These are phyloP conservation scores for Anastrepha ludens DNA, from an alignment of 1,140 invertebrate species.

Conservation along the genomic window DNA sequence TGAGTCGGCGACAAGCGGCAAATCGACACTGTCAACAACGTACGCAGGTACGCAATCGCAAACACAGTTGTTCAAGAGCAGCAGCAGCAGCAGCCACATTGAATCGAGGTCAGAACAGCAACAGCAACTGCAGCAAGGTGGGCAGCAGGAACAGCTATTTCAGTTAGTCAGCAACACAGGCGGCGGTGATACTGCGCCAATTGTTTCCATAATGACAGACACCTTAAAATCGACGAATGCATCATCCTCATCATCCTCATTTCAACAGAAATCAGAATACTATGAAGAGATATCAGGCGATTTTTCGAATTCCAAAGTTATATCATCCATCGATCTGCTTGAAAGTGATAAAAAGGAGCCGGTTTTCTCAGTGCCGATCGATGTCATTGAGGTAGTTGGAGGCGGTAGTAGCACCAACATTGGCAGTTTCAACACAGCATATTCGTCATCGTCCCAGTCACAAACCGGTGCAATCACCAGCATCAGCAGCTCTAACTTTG, in stretches of 20 bases:
- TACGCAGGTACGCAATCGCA: conserved; percentile 35
- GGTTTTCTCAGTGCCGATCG: conserved; percentile 71
- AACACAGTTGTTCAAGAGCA: conserved; percentile 55
- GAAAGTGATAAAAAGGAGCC: conserved; percentile 71
- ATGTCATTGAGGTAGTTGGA: conserved; percentile 66
- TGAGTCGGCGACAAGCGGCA: not conserved
- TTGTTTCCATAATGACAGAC: conserved; percentile 1
- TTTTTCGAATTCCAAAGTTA: conserved; percentile 67
- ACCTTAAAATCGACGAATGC: conserved; percentile 45
- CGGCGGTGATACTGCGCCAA: not conserved
- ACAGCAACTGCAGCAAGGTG: conserved; percentile 57
- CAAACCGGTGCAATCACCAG: conserved; percentile 33
- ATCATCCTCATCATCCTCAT: conserved; percentile 55
- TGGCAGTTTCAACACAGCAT: conserved; percentile 1
- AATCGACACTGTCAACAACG: not conserved
- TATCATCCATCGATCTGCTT: conserved; percentile 70
- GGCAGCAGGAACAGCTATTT: conserved; percentile 62
- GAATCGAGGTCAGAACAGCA: conserved; percentile 67
- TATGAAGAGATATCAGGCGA: conserved; percentile 62
- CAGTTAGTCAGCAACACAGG: conserved; percentile 53
- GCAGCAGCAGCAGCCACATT: conserved; percentile 56
- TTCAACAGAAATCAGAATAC: conserved; percentile 62
- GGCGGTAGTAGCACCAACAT: conserved; percentile 23
- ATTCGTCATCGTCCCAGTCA: conserved; percentile 21
- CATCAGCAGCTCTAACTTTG: conserved; percentile 43